phyloP scores from a whole-genome alignment of 2,888 invertebrate genomes.

The Saturnia japonica region DNA sequence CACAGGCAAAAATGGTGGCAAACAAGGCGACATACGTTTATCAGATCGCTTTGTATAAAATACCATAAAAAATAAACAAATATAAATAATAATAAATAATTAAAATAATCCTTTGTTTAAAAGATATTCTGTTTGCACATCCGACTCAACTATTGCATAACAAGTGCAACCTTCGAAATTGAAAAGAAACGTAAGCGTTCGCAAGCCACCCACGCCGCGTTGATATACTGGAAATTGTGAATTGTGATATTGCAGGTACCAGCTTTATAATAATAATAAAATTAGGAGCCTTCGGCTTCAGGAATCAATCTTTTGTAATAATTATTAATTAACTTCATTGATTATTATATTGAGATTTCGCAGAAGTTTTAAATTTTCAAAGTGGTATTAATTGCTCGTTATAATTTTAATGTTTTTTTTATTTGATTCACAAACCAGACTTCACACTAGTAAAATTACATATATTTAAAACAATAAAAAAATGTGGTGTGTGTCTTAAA shows the following conservation, averaged over 20 bases:
- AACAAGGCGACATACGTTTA: too few relatives aligned
- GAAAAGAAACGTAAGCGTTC: conserved; percentile 67
- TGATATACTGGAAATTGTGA: conserved; percentile 25
- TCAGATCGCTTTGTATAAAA: not conserved
- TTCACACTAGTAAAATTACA: too few relatives aligned
- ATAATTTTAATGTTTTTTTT: too few relatives aligned
- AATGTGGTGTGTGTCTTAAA: too few relatives aligned
- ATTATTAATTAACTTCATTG: not conserved
- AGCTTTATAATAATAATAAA: not conserved
- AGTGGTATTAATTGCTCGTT: too few relatives aligned
- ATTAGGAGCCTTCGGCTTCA: not conserved
- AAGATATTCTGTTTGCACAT: conserved; percentile 58
- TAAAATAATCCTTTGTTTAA: conserved; percentile 53
- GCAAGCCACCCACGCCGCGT: conserved; percentile 40
- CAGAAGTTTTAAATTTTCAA: not conserved
- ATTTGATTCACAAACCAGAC: too few relatives aligned
- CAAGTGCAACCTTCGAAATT: conserved; percentile 64
- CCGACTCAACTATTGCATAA: conserved; percentile 63
- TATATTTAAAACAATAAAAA: too few relatives aligned
- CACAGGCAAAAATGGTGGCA: too few relatives aligned
- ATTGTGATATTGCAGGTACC: not conserved
- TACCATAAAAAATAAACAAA: not conserved
- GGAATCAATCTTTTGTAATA: not conserved
- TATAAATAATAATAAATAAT: not conserved
- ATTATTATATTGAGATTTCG: not conserved